A percentile compares a stretch with the other conserved stretches of the same genome.
Evolutionary conservation across 2,797 vertebrate genomes (phyloP).

Genomic region (Sebastes flavidus): DNA sequence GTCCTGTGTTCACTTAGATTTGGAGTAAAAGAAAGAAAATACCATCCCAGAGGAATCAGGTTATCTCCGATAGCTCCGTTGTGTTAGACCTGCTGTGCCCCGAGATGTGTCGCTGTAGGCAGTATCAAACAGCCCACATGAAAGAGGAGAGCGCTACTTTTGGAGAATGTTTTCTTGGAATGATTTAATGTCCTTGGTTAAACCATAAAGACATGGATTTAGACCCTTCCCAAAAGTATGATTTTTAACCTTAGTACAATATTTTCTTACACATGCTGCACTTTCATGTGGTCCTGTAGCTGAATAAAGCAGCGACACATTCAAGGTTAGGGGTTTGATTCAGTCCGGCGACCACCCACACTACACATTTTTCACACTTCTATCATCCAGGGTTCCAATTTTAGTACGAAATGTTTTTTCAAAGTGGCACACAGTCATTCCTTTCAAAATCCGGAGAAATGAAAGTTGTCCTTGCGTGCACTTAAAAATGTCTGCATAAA

Average conservation of each 20-base stretch:
- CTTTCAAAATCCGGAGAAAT: neutral
- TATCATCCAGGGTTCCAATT: neutral
- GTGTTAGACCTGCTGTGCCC: slow-evolving; percentile 26
- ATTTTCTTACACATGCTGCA: slow-evolving; percentile 34
- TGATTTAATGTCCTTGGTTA: slow-evolving; percentile 31
- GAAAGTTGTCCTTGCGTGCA: neutral
- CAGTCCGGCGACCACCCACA: slow-evolving; percentile 18
- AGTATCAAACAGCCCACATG: slow-evolving; percentile 18
- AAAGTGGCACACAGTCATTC: neutral
- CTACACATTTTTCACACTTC: neutral
- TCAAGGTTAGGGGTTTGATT: neutral
- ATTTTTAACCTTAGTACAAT: slow-evolving; percentile 27
- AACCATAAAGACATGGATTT: slow-evolving; percentile 8
- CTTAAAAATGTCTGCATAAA: neutral
- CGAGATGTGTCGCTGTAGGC: neutral
- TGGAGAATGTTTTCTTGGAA: slow-evolving; percentile 20
- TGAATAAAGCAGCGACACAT: neutral
- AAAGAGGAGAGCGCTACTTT: slow-evolving; percentile 16
- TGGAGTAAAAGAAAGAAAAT: neutral
- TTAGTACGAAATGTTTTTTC: slow-evolving; percentile 10
- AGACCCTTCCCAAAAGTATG: slow-evolving; percentile 19
- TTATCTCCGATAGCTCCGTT: slow-evolving; percentile 3
- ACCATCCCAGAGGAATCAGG: neutral
- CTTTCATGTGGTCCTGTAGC: slow-evolving; percentile 34
- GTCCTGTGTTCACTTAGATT: slow-evolving; percentile 2